These are phyloP conservation scores for Hanleya hanleyi DNA, from an alignment of 2,888 invertebrate species.

Conservation along the genomic window DNA sequence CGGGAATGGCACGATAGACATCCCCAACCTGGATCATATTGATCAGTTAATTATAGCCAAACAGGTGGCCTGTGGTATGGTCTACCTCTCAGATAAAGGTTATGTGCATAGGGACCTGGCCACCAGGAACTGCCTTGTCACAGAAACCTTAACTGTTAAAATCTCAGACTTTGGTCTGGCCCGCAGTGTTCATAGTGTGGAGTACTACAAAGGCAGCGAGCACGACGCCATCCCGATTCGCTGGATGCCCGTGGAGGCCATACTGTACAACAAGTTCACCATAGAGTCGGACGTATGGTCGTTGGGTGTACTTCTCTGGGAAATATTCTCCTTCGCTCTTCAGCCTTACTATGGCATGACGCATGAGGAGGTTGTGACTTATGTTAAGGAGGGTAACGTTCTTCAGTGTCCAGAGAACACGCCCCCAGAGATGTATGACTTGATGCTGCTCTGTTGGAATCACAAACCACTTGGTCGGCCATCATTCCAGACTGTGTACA, in stretches of 20 bases:
- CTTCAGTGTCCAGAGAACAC: constrained; percentile 93
- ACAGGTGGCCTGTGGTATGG: constrained; percentile 96
- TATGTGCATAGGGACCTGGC: constrained; percentile 97
- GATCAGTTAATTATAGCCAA: constrained; percentile 89
- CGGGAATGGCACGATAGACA: constrained; percentile 16
- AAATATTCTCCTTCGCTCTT: constrained; percentile 95
- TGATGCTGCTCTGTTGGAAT: constrained; percentile 96
- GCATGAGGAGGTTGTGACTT: constrained; percentile 96
- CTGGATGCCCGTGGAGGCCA: constrained; percentile 99
- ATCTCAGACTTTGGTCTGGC: constrained; percentile 98
- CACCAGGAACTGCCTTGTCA: constrained; percentile 95
- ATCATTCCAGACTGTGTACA: constrained; percentile 79
- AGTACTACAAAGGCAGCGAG: constrained; percentile 91
- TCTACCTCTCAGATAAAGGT: constrained; percentile 92
- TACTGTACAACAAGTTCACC: constrained; percentile 96
- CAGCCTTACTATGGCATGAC: constrained; percentile 98
- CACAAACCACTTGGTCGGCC: constrained; percentile 89
- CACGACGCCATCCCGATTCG: constrained; percentile 90
- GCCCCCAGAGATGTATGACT: constrained; percentile 84
- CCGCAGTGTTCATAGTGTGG: constrained; percentile 88
- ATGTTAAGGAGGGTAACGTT: constrained; percentile 93
- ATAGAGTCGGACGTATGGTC: constrained; percentile 98
- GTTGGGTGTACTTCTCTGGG: constrained; percentile 97
- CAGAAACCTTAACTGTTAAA: constrained; percentile 95
- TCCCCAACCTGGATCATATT: constrained; percentile 81